Evolutionary conservation across 2,113 vertebrate species (phyloP), one percentile per base, ranked within the genome.

Genomic region (Microcebus murinus): DNA sequence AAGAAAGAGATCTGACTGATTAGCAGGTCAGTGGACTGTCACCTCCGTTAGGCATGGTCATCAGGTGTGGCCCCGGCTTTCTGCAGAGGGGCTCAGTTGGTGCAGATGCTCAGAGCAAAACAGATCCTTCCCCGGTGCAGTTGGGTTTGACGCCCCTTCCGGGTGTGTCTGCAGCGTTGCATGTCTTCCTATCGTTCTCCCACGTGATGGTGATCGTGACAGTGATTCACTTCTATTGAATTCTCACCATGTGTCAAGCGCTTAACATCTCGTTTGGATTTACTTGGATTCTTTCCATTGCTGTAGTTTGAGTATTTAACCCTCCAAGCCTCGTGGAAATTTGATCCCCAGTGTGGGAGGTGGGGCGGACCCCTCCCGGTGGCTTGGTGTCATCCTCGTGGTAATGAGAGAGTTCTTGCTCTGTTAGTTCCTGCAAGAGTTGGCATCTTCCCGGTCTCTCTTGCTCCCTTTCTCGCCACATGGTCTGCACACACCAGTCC

Each of bases 161-260:
- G 0, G 2, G 11, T 17, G 50, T 6, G 13, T 67, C 68, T 15
- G 0, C 29, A 21, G 63, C 36, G 31, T 12, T 23, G 0, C 0
- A 4, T 39, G 20, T 36, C 42, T 27, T 70, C 77, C 17, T 92
- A 11, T 94, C 50, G 36, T 59, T 81, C 57, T 83, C 9, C 25
- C 52, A 6, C 23, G n/a, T 15, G n/a, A 67, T 55, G 42, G 29
- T 57, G 45, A 31, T 23, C 13, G 42, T 10, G 20, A 25, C 17
- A 25, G 50, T 68, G 67, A 18, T 68, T 27, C 20, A 80, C 10
- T 57, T 91, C 18, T 36, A 13, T 6, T 80, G 63, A 65, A 21
- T 87, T 68, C 50, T 93, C 65, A 7, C 3, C 61, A 10, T 89
- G 25, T 67, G 29, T 67, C 31, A 36, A 52, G 55, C 10, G 48